Evolutionary conservation across 2,888 invertebrate genomes (phyloP).

Genomic region (Rutpela maculata): DNA sequence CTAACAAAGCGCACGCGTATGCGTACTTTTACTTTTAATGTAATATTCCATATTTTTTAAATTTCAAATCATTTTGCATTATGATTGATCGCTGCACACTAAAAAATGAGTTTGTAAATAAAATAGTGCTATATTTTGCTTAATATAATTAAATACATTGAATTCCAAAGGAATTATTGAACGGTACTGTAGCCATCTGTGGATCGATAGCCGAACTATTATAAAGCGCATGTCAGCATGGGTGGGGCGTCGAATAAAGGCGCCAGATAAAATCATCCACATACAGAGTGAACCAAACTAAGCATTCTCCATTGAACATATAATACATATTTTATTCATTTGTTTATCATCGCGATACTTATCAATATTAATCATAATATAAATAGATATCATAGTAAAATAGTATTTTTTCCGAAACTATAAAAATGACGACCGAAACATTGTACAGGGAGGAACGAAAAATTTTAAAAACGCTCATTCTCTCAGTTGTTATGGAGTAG

Average conservation of each 20-base stretch:
- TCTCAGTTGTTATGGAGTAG: too few relatives aligned
- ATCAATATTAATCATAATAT: too few relatives aligned
- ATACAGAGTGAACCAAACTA: background rate
- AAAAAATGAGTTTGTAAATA: background rate
- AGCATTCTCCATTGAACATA: too few relatives aligned
- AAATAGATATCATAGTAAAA: too few relatives aligned
- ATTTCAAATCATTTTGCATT: too few relatives aligned
- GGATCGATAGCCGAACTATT: conserved; percentile 57
- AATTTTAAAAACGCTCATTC: too few relatives aligned
- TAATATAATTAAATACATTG: background rate
- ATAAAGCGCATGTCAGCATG: conserved; percentile 39
- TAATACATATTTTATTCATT: too few relatives aligned
- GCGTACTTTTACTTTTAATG: conserved; percentile 6
- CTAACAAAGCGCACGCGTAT: conserved; percentile 9
- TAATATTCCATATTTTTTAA: background rate
- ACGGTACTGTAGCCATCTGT: conserved; percentile 53
- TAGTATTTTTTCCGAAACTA: too few relatives aligned
- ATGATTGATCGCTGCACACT: background rate
- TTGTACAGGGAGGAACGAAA: too few relatives aligned
- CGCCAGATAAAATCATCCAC: background rate
- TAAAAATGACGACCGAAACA: too few relatives aligned
- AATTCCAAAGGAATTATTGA: background rate
- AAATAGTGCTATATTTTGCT: too few relatives aligned
- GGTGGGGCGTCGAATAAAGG: conserved; percentile 19
- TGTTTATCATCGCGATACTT: too few relatives aligned